These are phyloP conservation scores for Pica pica DNA, from an alignment of 2,113 vertebrate genomes.

Conservation along the genomic window DNA sequence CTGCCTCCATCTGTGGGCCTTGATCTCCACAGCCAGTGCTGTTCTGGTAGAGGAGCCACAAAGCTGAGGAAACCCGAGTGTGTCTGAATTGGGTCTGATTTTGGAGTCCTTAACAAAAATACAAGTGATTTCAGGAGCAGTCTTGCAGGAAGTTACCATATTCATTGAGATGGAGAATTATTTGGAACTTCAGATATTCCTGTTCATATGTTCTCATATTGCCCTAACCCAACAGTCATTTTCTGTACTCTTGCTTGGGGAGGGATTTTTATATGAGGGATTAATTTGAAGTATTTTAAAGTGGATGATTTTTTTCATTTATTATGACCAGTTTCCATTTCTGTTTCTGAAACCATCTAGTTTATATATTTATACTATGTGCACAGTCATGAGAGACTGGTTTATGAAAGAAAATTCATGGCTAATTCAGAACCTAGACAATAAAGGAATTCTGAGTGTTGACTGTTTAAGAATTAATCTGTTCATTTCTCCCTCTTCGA, in stretches of 20 bases:
- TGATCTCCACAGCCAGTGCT: background rate
- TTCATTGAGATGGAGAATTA: background rate
- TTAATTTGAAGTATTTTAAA: background rate
- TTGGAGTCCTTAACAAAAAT: background rate
- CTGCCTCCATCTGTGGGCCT: background rate
- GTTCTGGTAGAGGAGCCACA: background rate
- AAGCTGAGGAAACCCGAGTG: background rate
- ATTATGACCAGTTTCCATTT: background rate
- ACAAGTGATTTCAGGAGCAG: background rate
- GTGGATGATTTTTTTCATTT: background rate
- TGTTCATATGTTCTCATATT: background rate
- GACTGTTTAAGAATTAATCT: conserved; percentile 28
- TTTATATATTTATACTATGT: conserved; percentile 45
- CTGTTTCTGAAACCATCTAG: conserved; percentile 23
- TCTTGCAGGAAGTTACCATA: background rate
- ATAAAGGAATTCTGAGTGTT: conserved; percentile 45
- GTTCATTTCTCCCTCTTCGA: background rate
- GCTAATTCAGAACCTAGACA: conserved; percentile 27
- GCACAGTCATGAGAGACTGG: background rate
- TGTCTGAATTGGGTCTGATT: background rate
- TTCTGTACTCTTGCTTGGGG: background rate
- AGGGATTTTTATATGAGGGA: conserved; percentile 10
- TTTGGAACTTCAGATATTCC: background rate
- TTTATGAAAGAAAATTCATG: conserved; percentile 7
- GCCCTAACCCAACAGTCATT: background rate